Evolutionary conservation across 2,113 vertebrate species (phyloP).

Genomic region (Promerops cafer): DNA sequence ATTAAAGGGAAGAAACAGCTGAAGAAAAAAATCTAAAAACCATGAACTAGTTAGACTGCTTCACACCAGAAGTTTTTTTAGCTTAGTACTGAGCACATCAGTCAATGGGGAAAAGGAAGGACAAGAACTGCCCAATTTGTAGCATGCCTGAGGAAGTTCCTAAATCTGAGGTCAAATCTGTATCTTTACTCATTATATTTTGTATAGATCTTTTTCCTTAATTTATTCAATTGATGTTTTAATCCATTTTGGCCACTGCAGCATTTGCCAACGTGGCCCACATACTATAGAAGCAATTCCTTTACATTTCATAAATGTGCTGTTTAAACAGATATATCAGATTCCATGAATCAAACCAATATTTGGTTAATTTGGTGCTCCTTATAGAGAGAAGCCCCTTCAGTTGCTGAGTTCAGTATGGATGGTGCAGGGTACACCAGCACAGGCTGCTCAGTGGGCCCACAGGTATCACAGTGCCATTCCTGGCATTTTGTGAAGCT

Average conservation of each 20-base stretch:
- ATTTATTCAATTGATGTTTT: neutral
- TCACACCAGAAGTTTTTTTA: neutral
- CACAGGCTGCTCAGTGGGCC: fast-evolving
- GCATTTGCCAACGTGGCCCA: fast-evolving
- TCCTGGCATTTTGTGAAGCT: neutral
- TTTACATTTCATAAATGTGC: neutral
- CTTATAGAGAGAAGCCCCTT: neutral
- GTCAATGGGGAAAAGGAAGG: neutral
- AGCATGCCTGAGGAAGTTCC: neutral
- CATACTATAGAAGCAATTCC: fast-evolving
- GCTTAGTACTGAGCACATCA: neutral
- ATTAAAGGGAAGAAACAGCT: neutral
- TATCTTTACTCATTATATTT: neutral
- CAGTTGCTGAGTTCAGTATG: neutral
- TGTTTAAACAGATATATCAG: neutral
- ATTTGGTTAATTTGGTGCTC: neutral
- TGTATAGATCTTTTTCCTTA: neutral
- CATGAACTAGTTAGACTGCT: neutral
- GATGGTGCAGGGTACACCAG: neutral
- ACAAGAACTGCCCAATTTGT: neutral
- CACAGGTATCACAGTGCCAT: fast-evolving
- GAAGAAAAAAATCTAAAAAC: neutral
- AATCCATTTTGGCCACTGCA: neutral
- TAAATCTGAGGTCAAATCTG: neutral
- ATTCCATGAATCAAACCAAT: neutral